Percentiles rank a stretch among this genome's conserved stretches.
These are phyloP conservation scores for Drosophila paulistorum DNA, from an alignment of 1,140 invertebrate species.

Conservation along the genomic window DNA sequence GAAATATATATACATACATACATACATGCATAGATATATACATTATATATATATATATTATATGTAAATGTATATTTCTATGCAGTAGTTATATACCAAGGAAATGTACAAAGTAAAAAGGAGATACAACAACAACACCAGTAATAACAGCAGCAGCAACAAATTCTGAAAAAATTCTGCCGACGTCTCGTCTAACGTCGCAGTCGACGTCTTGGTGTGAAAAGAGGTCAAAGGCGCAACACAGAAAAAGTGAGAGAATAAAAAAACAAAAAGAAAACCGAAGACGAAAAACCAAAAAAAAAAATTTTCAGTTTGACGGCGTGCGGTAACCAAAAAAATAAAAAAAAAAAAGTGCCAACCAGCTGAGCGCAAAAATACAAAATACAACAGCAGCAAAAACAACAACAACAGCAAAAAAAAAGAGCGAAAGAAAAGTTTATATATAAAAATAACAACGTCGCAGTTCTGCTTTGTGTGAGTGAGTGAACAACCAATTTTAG, in stretches of 20 bases:
- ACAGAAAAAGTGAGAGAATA: slow-evolving; percentile 35
- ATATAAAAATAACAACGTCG: slow-evolving; percentile 69
- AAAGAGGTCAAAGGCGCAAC: slow-evolving; percentile 81
- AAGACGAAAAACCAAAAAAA: too few relatives aligned
- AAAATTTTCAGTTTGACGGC: slow-evolving; percentile 42
- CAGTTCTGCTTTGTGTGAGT: slow-evolving; percentile 66
- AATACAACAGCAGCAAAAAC: background rate
- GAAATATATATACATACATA: slow-evolving; percentile 31
- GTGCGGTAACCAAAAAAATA: slow-evolving; percentile 56
- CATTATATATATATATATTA: slow-evolving; percentile 24
- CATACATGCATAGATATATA: slow-evolving; percentile 36
- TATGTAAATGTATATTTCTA: slow-evolving; percentile 14
- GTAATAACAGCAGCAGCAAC: slow-evolving; percentile 35
- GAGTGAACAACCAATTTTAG: slow-evolving; percentile 66
- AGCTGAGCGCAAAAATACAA: slow-evolving; percentile 54
- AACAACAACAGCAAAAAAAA: background rate
- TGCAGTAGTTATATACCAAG: slow-evolving; percentile 48
- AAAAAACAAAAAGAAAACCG: slow-evolving; percentile 15
- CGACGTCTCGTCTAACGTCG: slow-evolving; percentile 14
- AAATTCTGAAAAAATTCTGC: slow-evolving; percentile 47
- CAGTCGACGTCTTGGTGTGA: slow-evolving; percentile 52
- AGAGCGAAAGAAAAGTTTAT: slow-evolving; percentile 47
- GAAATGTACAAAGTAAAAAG: slow-evolving; percentile 59
- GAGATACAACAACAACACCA: slow-evolving; percentile 5
- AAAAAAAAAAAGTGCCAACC: slow-evolving; percentile 61